Evolutionary conservation across 2,797 vertebrate species (phyloP).

Genomic region (Chaetodon trifasciatus): DNA sequence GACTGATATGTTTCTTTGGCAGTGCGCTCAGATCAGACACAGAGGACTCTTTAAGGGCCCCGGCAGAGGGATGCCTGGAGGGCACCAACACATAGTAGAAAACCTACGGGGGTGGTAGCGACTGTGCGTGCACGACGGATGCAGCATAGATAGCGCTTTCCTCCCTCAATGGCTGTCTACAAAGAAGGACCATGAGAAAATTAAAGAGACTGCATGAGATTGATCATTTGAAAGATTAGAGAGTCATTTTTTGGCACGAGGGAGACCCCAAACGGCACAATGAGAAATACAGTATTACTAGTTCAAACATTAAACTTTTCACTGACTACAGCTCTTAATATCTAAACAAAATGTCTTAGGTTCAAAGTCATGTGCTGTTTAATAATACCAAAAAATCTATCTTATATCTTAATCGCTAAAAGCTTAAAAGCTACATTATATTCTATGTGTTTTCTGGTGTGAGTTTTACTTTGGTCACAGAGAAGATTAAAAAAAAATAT

Average conservation of each 20-base stretch:
- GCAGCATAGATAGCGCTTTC: slow-evolving; percentile 7
- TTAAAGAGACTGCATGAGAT: slow-evolving; percentile 3
- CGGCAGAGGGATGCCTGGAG: slow-evolving; percentile 54
- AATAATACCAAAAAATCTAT: neutral
- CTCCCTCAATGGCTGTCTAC: slow-evolving; percentile 10
- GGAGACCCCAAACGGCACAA: neutral
- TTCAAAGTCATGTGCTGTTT: neutral
- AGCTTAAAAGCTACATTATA: neutral
- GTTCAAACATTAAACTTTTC: neutral
- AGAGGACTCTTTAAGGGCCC: slow-evolving; percentile 71
- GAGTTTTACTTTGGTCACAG: neutral
- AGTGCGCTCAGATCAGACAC: slow-evolving; percentile 62
- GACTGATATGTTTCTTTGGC: slow-evolving; percentile 68
- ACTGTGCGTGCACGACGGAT: slow-evolving; percentile 54
- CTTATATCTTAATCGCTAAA: neutral
- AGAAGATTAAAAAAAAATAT: neutral
- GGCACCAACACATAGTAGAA: slow-evolving; percentile 38
- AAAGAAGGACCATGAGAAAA: slow-evolving; percentile 8
- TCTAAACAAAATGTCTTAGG: neutral
- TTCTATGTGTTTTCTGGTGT: neutral
- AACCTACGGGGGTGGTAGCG: slow-evolving; percentile 44
- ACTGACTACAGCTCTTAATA: neutral
- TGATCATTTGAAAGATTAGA: slow-evolving; percentile 29
- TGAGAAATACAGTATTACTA: neutral
- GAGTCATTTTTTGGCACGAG: neutral